These are phyloP conservation scores for Hyles lineata DNA, from an alignment of 2,888 invertebrate species.

Conservation along the genomic window DNA sequence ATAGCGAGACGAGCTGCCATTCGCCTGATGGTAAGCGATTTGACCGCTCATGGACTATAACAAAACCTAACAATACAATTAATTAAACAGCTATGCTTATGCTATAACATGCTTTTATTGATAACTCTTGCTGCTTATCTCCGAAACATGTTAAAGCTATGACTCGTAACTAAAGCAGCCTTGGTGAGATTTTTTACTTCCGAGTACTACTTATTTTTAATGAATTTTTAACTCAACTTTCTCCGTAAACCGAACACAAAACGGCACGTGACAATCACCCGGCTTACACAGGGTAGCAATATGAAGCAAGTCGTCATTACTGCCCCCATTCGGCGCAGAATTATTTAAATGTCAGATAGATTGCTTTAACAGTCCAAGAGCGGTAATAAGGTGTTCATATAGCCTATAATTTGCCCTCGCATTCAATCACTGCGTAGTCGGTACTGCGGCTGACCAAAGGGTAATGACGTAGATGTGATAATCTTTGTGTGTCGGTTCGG, in stretches of 20 bases:
- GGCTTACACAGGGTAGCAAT: conserved; percentile 46
- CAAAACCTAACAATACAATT: too few relatives aligned
- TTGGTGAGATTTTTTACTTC: too few relatives aligned
- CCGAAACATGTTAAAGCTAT: too few relatives aligned
- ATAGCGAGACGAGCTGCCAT: too few relatives aligned
- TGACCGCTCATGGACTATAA: too few relatives aligned
- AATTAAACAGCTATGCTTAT: too few relatives aligned
- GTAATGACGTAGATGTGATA: conserved; percentile 20
- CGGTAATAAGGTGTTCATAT: conserved; percentile 79
- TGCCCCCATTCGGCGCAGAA: conserved; percentile 71
- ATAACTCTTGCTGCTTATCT: too few relatives aligned
- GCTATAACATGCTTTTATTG: too few relatives aligned
- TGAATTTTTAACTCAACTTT: conserved; percentile 3
- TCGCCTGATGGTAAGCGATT: too few relatives aligned
- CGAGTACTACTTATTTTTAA: too few relatives aligned
- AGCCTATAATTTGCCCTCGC: conserved; percentile 79
- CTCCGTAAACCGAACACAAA: conserved; percentile 17
- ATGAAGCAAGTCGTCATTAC: conserved; percentile 66
- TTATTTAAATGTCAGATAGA: conserved; percentile 85
- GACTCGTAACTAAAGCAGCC: too few relatives aligned
- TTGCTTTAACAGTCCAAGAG: conserved; percentile 80
- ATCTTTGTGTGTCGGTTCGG: too few relatives aligned
- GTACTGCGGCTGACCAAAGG: conserved; percentile 18
- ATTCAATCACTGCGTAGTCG: conserved; percentile 71
- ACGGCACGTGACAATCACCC: conserved; percentile 52